A percentile compares a stretch with the other conserved stretches of the same genome.
Conservation (phyloP, 2,797 vertebrate genomes). For the Parambassis ranga region DNA sequence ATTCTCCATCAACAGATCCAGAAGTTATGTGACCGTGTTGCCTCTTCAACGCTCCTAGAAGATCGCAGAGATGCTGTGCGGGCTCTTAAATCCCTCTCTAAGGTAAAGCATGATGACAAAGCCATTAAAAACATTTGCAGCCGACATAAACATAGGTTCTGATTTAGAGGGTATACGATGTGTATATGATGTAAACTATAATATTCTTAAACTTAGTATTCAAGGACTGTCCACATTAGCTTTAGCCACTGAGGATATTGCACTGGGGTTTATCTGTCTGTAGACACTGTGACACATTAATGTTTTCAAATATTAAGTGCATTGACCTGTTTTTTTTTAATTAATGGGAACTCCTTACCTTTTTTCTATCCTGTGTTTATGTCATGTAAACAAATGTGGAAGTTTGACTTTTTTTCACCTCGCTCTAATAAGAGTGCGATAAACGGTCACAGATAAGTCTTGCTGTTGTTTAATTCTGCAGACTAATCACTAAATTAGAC, state of each 20-base stretch:
- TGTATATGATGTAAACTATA: too few species aligned
- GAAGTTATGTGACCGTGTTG: constrained; percentile 95
- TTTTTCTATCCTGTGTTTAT: background rate
- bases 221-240: too few species aligned
- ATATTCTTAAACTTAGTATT: too few species aligned
- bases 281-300: too few species aligned
- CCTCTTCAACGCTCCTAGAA: constrained; percentile 93
- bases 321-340: too few species aligned
- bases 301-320: too few species aligned
- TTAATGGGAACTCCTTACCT: too few species aligned
- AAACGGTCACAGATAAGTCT: background rate
- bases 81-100: constrained; percentile 94
- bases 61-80: constrained; percentile 97
- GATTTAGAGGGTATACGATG: background rate
- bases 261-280: too few species aligned
- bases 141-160: background rate
- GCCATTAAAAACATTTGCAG: background rate
- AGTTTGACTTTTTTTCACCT: background rate
- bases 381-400: background rate
- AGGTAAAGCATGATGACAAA: constrained; percentile 75
- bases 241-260: too few species aligned
- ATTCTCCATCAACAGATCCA: constrained; percentile 85
- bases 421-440: background rate
- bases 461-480: background rate
- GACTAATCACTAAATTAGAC: background rate